Evolutionary conservation across 2,113 vertebrate genomes (phyloP), one percentile per base, ranked within the genome.

Genomic region (Ameiurus melas): DNA sequence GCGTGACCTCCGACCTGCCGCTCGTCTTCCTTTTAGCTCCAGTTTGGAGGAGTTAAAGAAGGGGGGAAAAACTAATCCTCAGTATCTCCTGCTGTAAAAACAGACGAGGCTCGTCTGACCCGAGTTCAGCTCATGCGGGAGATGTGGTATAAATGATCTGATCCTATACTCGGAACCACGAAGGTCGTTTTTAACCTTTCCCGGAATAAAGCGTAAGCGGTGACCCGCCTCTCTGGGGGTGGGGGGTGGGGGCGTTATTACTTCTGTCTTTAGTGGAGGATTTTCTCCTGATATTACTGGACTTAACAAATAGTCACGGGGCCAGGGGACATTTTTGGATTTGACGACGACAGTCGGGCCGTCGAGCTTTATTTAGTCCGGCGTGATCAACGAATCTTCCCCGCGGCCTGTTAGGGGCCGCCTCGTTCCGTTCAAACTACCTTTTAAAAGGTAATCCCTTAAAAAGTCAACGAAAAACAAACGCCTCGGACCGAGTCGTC

Each of bases 281-380:
- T 95, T 95, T 94, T 89, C 93, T 95, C 92, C 93, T 93, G 93
- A 94, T 94, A 92, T 91, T 88, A 92, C 90, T 90, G 94, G 93
- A 92, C 94, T 96, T 96, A 94, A 95, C 94, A 95, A 95, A 96
- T 95, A 94, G 94, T 95, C 95, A 95, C 94, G 92, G 92, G 36
- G 87, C 85, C 95, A 95, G 92, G 92, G 36, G 87, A 85, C 95
- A 95, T 95, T 94, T 94, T 94, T 92, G 93, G 91, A 86, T 89
- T 89, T 84, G 71, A 82, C 57, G 33, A 36, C 84, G 84, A 86
- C 75, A 14, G 5, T 89, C 89, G 16, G 91, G 85, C 89, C 86
- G 87, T 30, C 89, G 79, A 33, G 83, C 30, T 85, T 71, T 84
- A 90, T 90, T 86, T 88, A 90, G 89, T 47, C 80, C 55, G 5